phyloP scores from a whole-genome alignment of 2,797 vertebrate genomes.

The Sphenodon punctatus region DNA sequence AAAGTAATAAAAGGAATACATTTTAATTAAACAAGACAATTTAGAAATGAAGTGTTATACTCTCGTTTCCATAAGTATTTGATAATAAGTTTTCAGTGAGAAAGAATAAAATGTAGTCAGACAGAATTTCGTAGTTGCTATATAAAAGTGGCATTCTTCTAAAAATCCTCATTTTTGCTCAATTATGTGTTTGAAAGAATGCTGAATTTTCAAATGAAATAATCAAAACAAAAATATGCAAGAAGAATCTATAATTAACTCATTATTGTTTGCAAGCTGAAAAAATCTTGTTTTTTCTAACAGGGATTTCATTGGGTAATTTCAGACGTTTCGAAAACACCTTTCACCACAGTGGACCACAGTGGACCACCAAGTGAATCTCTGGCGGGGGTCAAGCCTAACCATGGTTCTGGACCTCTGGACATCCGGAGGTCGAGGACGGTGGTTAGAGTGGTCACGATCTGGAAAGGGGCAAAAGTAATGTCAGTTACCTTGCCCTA shows the following conservation, averaged over 20 bases:
- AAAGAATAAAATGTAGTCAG: slow-evolving; percentile 15
- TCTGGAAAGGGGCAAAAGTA: no score
- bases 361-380: no score
- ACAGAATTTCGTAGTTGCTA: slow-evolving; percentile 10
- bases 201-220: slow-evolving; percentile 43
- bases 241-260: slow-evolving; percentile 15
- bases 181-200: slow-evolving; percentile 35
- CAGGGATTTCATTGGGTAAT: no score
- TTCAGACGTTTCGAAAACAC: no score
- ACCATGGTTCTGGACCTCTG: no score
- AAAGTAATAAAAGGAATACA: slow-evolving; percentile 38
- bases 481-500: no score
- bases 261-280: not conserved
- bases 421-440: no score
- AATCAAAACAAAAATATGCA: slow-evolving; percentile 56
- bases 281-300: slow-evolving; percentile 35
- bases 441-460: no score
- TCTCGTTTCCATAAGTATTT: not conserved
- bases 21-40: slow-evolving; percentile 26
- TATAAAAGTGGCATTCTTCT: not conserved
- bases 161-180: slow-evolving; percentile 6
- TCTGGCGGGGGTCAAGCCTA: no score
- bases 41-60: not conserved
- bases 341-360: no score
- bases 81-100: not conserved